These are phyloP conservation scores for Cheirogaleus medius DNA, from an alignment of 2,113 vertebrate genomes.

Conservation along the genomic window DNA sequence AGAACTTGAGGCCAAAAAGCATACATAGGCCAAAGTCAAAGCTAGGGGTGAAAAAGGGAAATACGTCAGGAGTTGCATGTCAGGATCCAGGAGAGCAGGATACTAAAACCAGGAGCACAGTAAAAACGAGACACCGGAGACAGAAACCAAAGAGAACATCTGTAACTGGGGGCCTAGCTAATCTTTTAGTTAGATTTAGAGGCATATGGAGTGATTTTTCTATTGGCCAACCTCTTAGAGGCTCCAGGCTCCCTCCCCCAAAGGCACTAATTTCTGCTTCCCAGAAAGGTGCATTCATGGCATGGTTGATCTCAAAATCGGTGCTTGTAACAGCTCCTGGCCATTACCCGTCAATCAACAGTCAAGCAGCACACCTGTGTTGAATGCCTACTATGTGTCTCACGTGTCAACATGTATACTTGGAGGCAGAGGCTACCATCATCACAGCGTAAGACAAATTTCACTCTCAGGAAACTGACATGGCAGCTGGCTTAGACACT, in stretches of 20 bases:
- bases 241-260: neutral
- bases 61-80: neutral
- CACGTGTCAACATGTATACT: rapidly evolving
- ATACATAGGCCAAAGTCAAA: neutral
- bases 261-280: neutral
- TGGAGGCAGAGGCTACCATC: neutral
- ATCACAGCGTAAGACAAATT: neutral
- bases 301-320: neutral
- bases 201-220: neutral
- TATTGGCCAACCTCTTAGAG: neutral
- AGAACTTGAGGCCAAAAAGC: neutral
- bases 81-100: neutral
- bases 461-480: neutral
- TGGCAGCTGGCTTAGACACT: neutral
- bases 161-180: neutral
- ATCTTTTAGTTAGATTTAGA: neutral
- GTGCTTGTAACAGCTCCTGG: neutral
- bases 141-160: neutral
- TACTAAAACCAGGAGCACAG: neutral
- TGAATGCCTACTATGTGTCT: neutral
- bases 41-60: neutral
- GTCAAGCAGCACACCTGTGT: neutral
- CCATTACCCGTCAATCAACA: neutral
- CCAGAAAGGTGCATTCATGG: neutral
- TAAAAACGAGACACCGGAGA: neutral